Evolutionary conservation across 2,797 vertebrate species (phyloP), one percentile per base, ranked within the genome.

Genomic region (Lycodopsis pacificus): DNA sequence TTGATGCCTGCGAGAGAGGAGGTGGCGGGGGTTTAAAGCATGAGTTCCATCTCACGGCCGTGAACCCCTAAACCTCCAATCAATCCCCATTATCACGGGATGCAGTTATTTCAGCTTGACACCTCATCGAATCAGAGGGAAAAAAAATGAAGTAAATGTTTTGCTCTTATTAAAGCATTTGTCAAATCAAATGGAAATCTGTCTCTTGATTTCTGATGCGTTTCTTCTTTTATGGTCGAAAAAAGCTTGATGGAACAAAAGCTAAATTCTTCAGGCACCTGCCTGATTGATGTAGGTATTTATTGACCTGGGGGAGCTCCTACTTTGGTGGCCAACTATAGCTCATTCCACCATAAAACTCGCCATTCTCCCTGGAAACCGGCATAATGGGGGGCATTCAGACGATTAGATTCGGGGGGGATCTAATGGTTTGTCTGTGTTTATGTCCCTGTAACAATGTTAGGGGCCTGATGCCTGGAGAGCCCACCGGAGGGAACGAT

Each of bases 391-490:
- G 92, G 90, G 90, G 91, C 90, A 95, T 95, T 96, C 93, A 96
- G 93, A 85, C 80, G 79, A 91, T 94, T 94, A 93, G 94, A 96
- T 96, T 96, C 94, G 91, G 91, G 48, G 48, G 20, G 88, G 88
- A 94, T 96, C 95, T 95, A 95, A 95, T 96, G 95, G 95, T 92
- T 94, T 95, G 95, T 96, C 95, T 94, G 92, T 95, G 94, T 96
- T 96, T 96, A 95, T 91, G 92, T 96, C 96, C 95, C 91, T 92
- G 89, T 93, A 95, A 95, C 96, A 95, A 94, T 96, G 95, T 95
- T 95, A 90, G 88, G 86, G 91, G 91, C 88, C 93, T 89, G 86
- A 91, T 79, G 93, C 89, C 82, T 79, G 88, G 83, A 73, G 87
- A 92, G 76, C 69, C 79, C 79, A 76, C 81, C 65, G 74, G 81